Conservation (phyloP, 2,888 invertebrate species). For the Apotomis capreana region DNA sequence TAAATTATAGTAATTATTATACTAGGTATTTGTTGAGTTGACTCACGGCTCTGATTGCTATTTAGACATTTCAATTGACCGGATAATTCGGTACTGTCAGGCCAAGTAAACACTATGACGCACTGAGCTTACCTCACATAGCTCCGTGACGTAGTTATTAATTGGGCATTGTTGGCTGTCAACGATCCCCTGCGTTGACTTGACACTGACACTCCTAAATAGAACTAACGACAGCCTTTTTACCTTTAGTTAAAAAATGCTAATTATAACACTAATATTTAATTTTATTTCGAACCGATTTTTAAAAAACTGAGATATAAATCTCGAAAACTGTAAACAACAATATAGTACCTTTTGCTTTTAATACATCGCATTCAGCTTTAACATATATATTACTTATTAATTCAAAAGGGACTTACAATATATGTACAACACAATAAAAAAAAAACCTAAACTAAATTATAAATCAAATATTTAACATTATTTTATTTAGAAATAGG, state of each 20-base stretch:
- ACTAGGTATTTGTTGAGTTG: not conserved
- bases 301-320: too few species aligned
- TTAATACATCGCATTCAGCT: not conserved
- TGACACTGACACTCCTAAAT: not conserved
- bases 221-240: slow-evolving; percentile 5
- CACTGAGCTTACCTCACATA: slow-evolving; percentile 21
- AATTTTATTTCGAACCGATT: too few species aligned
- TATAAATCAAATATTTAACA: too few species aligned
- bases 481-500: too few species aligned
- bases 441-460: too few species aligned
- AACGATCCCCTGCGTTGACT: slow-evolving; percentile 30
- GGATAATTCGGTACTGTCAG: not conserved
- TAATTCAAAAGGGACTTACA: too few species aligned
- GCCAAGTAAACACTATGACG: slow-evolving; percentile 27
- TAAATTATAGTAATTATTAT: too few species aligned
- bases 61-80: slow-evolving; percentile 13
- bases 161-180: slow-evolving; percentile 35
- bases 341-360: too few species aligned
- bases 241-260: too few species aligned
- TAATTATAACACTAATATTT: too few species aligned
- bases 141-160: slow-evolving; percentile 33
- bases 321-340: too few species aligned
- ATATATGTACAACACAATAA: too few species aligned
- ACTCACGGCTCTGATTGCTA: not conserved
- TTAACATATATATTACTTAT: not conserved